Base-by-base conservation (phyloP, 2,888 invertebrate genomes). In the Tryphoninae sp. region DNA sequence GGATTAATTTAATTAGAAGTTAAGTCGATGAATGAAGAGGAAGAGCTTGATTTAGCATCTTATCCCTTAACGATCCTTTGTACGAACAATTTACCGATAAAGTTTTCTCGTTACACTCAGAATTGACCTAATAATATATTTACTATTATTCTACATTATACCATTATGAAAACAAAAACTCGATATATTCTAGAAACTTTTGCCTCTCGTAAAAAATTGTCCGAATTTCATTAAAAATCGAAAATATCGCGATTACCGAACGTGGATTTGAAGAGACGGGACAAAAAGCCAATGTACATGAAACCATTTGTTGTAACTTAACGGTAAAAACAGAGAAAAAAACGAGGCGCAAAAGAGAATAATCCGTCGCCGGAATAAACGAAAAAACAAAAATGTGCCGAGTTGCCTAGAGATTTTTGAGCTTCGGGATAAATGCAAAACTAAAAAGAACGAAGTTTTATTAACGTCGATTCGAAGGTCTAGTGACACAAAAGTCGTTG, bases 381-480 rank as follows among this genome's bases (percentile, higher is more conserved):
- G 45, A 59, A 68, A 42, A 53, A 51, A 58, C 59, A 65, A 61
- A 61, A 68, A 45, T 58, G 78, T 67, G 74, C 81, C 69, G 73
- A 73, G 81, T 69, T 78, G 69, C 78, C 78, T 65, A 78, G 78
- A 81, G 53, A 55, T 81, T 81, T 71, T 78, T 75, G 74, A 78
- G 78, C 69, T 71, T 74, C 42, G 71, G 33, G 67, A 62, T 77
- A 51, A 40, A 51, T n/a, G 23, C 64, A 9, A 45, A 26, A 55
- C 40, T 61, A 65, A 71, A 71, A n/a, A 73, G 49, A n/a, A 6
- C 40, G 51, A 68, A 74, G 49, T 40, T 59, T 79, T 58, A n/a
- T 78, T 19, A 19, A 19, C 67, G 19, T 62, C 64, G n/a, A 51
- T 23, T 22, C 40, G 69, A 40, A 55, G 62, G 55, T 13, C 55